Evolutionary conservation across 2,888 invertebrate species (phyloP), one percentile per base, ranked within the genome.

Genomic region (Dryobotodes eremita): DNA sequence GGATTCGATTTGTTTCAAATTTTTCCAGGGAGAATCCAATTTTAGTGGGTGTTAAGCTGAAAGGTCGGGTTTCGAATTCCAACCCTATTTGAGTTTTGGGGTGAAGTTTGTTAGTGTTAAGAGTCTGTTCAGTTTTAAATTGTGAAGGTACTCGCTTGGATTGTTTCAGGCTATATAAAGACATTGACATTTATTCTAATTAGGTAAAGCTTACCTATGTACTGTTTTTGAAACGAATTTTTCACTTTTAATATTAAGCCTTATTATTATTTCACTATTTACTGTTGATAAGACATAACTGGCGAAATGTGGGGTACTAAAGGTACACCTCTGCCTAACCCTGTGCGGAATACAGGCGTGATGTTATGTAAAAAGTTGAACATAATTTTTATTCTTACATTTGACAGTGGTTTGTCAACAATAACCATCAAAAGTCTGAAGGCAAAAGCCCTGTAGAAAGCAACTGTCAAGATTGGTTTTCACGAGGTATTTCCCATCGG

Each of bases 1-100:
- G 57, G 23, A 84, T 72, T 75, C 65, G 57, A 70, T 80, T 76
- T 66, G 69, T 48, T 73, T 42, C 61, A 57, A 62, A 42, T 66
- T 69, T 64, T 57, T 71, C 31, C 53, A 31, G 26, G 13, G 59
- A 26, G 26, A 72, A 83, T 79, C 61, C 59, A 75, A 80, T 83
- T 75, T 68, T 36, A 17, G 17, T 7, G 31, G 42, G 26, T 26
- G 78, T 50, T 71, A 78, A 66, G 70, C 70, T 57, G 13, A 71
- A 71, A 82, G 64, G 57, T 61, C 42, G 70, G 20, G 73, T 83
- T 71, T 82, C 57, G 26, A 26, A 78, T 83, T 78, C 36, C 50
- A 57, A 53, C 36, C 31, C 59, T 61, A 50, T 78, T 73, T 66
- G 66, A 65, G 55, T 50, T 69, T 77, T 46, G 42, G 20, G 23